Evolutionary conservation across 2,797 vertebrate genomes (phyloP).

Genomic region (Varecia variegata): DNA sequence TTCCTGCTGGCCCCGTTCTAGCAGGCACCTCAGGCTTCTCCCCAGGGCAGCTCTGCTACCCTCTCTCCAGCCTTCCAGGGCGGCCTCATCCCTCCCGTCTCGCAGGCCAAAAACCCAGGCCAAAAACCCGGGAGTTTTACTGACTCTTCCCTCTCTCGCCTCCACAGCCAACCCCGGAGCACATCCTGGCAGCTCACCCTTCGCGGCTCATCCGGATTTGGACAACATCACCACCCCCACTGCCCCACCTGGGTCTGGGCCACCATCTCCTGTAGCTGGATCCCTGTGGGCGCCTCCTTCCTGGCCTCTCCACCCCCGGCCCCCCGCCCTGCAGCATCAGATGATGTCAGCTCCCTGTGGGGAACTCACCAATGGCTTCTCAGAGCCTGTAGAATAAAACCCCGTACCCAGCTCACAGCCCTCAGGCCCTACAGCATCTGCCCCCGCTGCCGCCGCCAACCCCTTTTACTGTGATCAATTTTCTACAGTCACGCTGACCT

Average conservation of each 20-base stretch:
- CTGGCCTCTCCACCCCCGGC: background rate
- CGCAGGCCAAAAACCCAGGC: background rate
- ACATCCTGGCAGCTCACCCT: background rate
- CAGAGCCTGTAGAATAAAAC: background rate
- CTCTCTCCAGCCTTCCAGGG: accelerated
- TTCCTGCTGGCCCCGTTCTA: background rate
- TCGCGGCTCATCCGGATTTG: background rate
- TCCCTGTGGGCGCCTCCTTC: background rate
- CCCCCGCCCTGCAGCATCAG: background rate
- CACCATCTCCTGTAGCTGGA: background rate
- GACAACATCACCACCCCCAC: background rate
- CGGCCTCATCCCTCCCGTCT: background rate
- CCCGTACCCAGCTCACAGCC: background rate
- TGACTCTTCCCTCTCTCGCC: background rate
- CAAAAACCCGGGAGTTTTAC: background rate
- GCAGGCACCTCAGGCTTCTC: background rate
- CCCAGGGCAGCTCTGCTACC: background rate
- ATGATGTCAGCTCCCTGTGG: background rate
- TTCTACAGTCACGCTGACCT: background rate
- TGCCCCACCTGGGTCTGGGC: background rate
- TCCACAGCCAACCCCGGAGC: background rate
- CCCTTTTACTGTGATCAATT: background rate
- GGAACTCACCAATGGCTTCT: background rate
- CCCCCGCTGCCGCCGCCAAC: background rate
- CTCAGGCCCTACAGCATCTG: too few species aligned